Evolutionary conservation across 2,113 vertebrate genomes (phyloP), one percentile per base, ranked within the genome.

Genomic region (Austrofundulus limnaeus): DNA sequence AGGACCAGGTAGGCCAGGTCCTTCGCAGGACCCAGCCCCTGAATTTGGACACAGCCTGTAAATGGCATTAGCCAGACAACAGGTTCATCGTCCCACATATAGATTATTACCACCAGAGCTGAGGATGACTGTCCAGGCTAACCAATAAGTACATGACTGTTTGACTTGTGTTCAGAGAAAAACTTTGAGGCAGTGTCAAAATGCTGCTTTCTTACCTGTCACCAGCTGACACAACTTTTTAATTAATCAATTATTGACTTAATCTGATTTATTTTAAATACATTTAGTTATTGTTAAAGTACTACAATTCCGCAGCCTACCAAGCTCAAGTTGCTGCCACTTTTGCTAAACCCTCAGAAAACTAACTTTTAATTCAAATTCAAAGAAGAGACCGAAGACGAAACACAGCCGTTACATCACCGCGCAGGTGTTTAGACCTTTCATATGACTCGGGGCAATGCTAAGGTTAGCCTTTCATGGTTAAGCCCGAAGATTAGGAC

Each of bases 401-500:
- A 78, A 59, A 74, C 56, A 67, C 68, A 73, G 59, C 12, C 12
- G 42, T 90, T 86, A 82, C 82, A 71, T 79, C 82, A 89, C 13
- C 25, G 49, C 13, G 63, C 58, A 61, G 80, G 70, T 58, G 70
- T 88, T 78, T 65, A 49, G 69, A 50, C 66, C 66, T 58, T 24
- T 77, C 65, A 31, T 54, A 43, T 20, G 47, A 75, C 72, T 65
- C 50, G 3, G 77, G 79, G 77, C 75, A 69, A 72, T 69, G 42
- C 43, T 16, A 52, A 62, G 73, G 59, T 52, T 66, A 77, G 68
- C 70, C 81, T 90, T 90, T 92, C 66, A 83, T 84, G 75, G 78
- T 59, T 83, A 90, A 92, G 81, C 84, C 85, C 34, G 13, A 63
- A 84, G 90, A 90, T 92, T 90, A 91, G 9, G 64, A 34, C 66